A percentile compares a stretch with the other conserved stretches of the same genome.
Conservation (phyloP, 2,797 vertebrate species). For the Philypnodon macrostomus region DNA sequence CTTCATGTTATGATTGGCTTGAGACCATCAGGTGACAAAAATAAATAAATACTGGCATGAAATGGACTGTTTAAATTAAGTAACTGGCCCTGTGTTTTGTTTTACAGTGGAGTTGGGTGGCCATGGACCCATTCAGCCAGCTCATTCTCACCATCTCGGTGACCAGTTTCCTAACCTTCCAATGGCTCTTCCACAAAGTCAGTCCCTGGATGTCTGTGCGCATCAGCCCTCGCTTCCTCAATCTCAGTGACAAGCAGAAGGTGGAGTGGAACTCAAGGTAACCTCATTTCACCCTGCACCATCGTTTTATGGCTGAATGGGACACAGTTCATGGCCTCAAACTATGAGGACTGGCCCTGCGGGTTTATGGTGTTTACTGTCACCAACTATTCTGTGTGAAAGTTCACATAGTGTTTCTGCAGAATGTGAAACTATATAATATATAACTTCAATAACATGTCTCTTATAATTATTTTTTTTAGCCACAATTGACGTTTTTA, state of each 20-base stretch:
- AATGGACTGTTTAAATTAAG: too few species aligned
- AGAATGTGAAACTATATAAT: too few species aligned
- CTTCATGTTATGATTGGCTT: not conserved
- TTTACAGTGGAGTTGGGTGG: slow-evolving; percentile 73
- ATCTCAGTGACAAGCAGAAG: slow-evolving; percentile 88
- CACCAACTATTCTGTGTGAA: slow-evolving; percentile 7
- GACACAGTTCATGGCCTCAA: slow-evolving; percentile 1
- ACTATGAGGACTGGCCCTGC: slow-evolving; percentile 7
- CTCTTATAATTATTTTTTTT: too few species aligned
- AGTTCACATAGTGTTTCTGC: not conserved
- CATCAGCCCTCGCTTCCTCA: slow-evolving; percentile 83
- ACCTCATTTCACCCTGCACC: slow-evolving; percentile 6
- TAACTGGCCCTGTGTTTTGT: not conserved
- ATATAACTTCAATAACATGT: too few species aligned
- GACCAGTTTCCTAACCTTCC: slow-evolving; percentile 89
- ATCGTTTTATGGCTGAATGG: not conserved
- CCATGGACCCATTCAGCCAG: slow-evolving; percentile 87
- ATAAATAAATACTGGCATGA: too few species aligned
- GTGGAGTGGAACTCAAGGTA: slow-evolving; percentile 99
- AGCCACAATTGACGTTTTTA: too few species aligned
- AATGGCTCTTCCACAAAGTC: slow-evolving; percentile 89
- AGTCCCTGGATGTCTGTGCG: slow-evolving; percentile 86
- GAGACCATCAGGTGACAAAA: not conserved
- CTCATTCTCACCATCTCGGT: slow-evolving; percentile 79
- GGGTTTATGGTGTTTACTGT: slow-evolving; percentile 18